phyloP scores from a whole-genome alignment of 2,797 vertebrate species.

The Xerus rutilus region DNA sequence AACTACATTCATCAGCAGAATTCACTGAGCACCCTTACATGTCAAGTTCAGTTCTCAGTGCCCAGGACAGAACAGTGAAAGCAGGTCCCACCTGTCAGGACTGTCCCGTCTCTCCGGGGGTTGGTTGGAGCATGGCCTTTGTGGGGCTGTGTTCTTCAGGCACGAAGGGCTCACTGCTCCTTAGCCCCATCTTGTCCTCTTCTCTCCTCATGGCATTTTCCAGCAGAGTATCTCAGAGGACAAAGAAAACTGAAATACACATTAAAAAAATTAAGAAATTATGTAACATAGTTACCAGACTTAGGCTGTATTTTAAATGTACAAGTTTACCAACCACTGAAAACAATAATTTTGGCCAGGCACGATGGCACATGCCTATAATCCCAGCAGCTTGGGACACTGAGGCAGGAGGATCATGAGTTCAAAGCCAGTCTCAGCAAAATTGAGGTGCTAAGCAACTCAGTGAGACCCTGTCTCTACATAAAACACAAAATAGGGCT shows the following conservation, averaged over 20 bases:
- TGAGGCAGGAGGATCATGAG: too few relatives aligned
- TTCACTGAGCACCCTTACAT: background rate
- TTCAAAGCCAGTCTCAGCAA: too few relatives aligned
- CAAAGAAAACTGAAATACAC: background rate
- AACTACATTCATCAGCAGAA: background rate
- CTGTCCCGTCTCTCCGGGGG: background rate
- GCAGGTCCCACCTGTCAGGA: background rate
- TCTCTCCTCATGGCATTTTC: background rate
- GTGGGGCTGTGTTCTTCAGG: background rate
- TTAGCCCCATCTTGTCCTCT: background rate
- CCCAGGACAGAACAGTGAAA: background rate
- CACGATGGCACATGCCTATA: too few relatives aligned
- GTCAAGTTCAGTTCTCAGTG: background rate
- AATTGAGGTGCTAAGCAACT: too few relatives aligned
- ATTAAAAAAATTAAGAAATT: background rate
- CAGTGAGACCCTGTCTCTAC: too few relatives aligned
- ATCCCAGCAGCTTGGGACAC: too few relatives aligned
- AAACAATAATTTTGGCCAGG: background rate
- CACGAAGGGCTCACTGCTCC: background rate
- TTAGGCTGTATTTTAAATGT: background rate
- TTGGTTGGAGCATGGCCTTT: too few relatives aligned
- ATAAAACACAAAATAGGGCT: too few relatives aligned
- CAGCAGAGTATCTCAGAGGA: background rate
- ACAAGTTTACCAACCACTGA: background rate
- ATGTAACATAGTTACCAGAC: background rate